These are phyloP conservation scores for Limnodromus scolopaceus DNA, from an alignment of 2,797 vertebrate genomes.

Conservation along the genomic window DNA sequence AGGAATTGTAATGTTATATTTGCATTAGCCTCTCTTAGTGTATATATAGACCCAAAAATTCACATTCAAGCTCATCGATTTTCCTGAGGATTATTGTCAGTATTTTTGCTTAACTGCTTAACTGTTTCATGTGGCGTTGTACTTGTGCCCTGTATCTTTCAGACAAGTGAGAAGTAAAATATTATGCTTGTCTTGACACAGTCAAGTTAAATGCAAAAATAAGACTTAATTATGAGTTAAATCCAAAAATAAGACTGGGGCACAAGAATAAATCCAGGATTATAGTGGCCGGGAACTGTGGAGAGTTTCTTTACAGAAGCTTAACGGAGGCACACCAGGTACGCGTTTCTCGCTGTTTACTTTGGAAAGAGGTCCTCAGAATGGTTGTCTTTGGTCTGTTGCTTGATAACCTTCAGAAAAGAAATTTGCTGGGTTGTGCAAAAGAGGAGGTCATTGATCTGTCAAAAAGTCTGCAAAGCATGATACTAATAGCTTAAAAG, in stretches of 20 bases:
- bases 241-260: constrained; percentile 35
- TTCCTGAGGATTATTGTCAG: neutral
- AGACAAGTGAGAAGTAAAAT: neutral
- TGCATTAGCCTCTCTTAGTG: neutral
- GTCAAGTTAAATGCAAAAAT: constrained; percentile 42
- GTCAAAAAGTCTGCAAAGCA: neutral
- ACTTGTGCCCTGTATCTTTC: neutral
- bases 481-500: neutral
- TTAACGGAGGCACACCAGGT: neutral
- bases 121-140: neutral
- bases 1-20: neutral
- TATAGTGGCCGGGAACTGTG: constrained; percentile 1
- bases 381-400: neutral
- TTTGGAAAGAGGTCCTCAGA: neutral
- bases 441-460: neutral
- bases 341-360: neutral
- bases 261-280: constrained; percentile 27
- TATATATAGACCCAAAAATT: neutral
- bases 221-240: constrained; percentile 47
- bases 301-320: constrained; percentile 9
- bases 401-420: constrained; percentile 6
- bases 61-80: neutral
- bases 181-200: neutral
- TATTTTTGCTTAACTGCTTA: neutral
- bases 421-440: neutral